Evolutionary conservation across 2,888 invertebrate species (phyloP), one percentile per base, ranked within the genome.

Genomic region (Rhyacophila evoluta): DNA sequence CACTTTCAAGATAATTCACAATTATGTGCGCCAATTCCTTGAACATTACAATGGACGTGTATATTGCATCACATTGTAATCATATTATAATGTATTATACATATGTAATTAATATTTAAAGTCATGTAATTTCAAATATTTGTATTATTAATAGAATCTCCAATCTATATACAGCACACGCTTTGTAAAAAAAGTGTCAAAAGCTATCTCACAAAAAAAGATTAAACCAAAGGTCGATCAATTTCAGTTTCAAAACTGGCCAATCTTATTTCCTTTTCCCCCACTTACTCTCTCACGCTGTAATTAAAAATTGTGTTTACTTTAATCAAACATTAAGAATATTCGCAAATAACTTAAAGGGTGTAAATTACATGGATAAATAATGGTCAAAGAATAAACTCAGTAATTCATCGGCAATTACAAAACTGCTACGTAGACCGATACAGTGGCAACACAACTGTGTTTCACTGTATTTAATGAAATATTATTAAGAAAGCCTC

Each of bases 141-240:
- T 41, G 6, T 55, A 19, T 55, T 19, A 55, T 55, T 55, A 55
- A 19, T 55, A 25, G n/a, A n/a, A 25, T 55, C 55, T 55, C 2
- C 5, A 55, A 55, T 55, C 10, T 55, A 19, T 19, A 55, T 55
- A 19, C 55, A 55, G 55, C 55, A 55, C 55, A 55, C 55, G 55
- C 19, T 55, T 55, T 10, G 19, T 19, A 8, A 5, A 55, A 19
- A 19, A 39, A 55, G 19, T 55, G 25, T 55, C 55, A 55, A 55
- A 55, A 55, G 55, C 25, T 19, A 55, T 25, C 55, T 55, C 15
- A 55, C 19, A 55, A 19, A 55, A 41, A 41, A 6, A 41, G 15
- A 39, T 39, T n/a, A 39, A 41, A 41, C 19, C 55, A 55, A 55
- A 55, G 55, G 55, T 55, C 55, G 55, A 39, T 39, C n/a, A n/a